Evolutionary conservation across 2,797 vertebrate genomes (phyloP).

Genomic region (Galagoides demidoff): DNA sequence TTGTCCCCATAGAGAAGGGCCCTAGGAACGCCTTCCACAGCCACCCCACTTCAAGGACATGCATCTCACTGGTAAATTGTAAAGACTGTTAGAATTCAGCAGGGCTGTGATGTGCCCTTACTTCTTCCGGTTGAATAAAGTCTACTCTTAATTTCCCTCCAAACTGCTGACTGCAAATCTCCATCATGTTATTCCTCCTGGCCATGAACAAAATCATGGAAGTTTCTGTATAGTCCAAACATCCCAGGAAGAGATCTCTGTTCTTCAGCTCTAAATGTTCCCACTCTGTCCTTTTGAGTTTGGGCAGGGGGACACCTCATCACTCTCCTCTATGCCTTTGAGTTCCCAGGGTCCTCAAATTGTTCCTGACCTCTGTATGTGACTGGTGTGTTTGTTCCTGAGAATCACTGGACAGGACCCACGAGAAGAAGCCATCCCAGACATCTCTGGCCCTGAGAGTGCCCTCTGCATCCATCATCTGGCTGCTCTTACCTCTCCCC

Average conservation of each 20-base stretch:
- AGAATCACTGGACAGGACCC: neutral
- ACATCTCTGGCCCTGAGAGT: neutral
- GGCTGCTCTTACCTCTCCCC: rapidly evolving
- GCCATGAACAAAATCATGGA: neutral
- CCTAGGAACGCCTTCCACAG: neutral
- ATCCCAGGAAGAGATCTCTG: neutral
- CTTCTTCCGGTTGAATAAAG: neutral
- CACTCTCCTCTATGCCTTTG: neutral
- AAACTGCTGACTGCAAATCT: neutral
- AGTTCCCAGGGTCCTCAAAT: too few relatives aligned
- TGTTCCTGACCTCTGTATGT: too few relatives aligned
- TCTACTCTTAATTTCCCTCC: neutral
- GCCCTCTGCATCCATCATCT: rapidly evolving
- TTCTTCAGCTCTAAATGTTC: neutral
- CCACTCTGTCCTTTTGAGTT: too few relatives aligned
- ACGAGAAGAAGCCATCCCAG: neutral
- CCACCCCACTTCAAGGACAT: neutral
- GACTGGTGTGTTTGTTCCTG: too few relatives aligned
- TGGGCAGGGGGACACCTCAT: neutral
- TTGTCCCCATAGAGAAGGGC: neutral
- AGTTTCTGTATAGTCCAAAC: neutral
- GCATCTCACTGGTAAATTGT: neutral
- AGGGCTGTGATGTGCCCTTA: rapidly evolving
- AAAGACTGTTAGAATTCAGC: neutral
- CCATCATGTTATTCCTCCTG: neutral